A percentile compares a stretch with the other conserved stretches of the same genome.
Evolutionary conservation across 2,797 vertebrate species (phyloP).

Genomic region (Pipistrellus pipistrellus): DNA sequence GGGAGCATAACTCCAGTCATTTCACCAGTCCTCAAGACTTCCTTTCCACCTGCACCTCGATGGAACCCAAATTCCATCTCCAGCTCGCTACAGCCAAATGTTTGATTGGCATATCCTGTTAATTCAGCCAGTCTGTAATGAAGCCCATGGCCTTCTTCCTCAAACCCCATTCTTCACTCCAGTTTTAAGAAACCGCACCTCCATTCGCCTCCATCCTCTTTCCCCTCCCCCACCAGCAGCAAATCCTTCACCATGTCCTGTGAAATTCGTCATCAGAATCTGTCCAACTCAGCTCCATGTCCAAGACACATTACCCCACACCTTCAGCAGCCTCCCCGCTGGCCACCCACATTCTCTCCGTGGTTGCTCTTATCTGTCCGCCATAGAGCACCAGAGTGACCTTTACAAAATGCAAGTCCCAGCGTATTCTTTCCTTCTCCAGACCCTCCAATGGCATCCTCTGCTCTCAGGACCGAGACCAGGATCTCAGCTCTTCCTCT

Average conservation of each 20-base stretch:
- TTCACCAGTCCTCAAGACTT: background rate
- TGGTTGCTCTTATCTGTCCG: background rate
- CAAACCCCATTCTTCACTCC: background rate
- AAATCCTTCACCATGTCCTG: background rate
- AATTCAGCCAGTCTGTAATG: background rate
- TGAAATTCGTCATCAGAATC: background rate
- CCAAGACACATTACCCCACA: rapidly evolving
- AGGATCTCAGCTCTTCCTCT: background rate
- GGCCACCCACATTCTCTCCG: background rate
- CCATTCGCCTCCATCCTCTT: background rate
- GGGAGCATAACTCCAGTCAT: background rate
- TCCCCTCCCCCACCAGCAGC: background rate
- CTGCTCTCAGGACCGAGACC: background rate
- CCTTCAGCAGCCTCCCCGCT: background rate
- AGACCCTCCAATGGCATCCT: background rate
- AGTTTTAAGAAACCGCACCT: background rate
- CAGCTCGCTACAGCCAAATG: too few relatives aligned
- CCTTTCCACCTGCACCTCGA: background rate
- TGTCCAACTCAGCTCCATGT: background rate
- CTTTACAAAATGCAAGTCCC: background rate
- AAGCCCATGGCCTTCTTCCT: background rate
- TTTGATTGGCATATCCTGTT: background rate
- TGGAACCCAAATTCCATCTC: background rate
- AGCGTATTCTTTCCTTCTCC: background rate
- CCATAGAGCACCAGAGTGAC: background rate